Base-by-base conservation (phyloP, 2,113 vertebrate genomes). In the Microtus pennsylvanicus region DNA sequence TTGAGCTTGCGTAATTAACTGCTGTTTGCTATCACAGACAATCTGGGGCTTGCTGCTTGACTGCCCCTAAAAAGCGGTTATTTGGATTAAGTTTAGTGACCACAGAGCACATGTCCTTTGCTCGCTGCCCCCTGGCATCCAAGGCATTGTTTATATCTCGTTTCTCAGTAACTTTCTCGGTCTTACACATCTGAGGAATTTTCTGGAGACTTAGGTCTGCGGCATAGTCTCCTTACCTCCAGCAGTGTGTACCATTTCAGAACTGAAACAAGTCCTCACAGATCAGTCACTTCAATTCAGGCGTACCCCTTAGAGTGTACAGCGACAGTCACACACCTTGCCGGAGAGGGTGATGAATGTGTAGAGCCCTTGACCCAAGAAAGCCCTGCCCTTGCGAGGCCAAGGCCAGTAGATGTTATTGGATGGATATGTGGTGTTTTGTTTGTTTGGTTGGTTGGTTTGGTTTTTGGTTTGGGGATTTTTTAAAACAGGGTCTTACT, bases 1-100 rank as follows among this genome's bases (percentile, higher is more conserved):
- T 89, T 94, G 98, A 98, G 98, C 99, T 98, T 98, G 90, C 98
- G 98, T 98, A 98, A 99, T 99, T 98, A 96, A 98, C 95, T 97
- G 47, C 61, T 95, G 97, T 96, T 92, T 98, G 98, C 98, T 98
- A 94, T 97, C 91, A 72, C 96, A 95, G 97, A 92, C 98, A 97
- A 81, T 98, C 98, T 97, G 98, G 97, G 97, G 42, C 35, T 97
- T 98, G 98, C 98, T 98, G 98, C 98, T 88, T 95, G 97, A 97
- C 97, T 98, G 98, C 97, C 82, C 94, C 96, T 98, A 94, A 98
- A 98, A 98, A 96, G 90, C 98, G 70, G 98, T 98, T 98, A 98
- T 74, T 96, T 92, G 98, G 99, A 98, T 99, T 99, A 99, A 97
- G 88, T 75, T 96, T 91, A 93, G 96, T 67, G 94, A 96, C 97